These are phyloP conservation scores for Harpalus rubripes DNA, from an alignment of 2,888 invertebrate species.

Conservation along the genomic window DNA sequence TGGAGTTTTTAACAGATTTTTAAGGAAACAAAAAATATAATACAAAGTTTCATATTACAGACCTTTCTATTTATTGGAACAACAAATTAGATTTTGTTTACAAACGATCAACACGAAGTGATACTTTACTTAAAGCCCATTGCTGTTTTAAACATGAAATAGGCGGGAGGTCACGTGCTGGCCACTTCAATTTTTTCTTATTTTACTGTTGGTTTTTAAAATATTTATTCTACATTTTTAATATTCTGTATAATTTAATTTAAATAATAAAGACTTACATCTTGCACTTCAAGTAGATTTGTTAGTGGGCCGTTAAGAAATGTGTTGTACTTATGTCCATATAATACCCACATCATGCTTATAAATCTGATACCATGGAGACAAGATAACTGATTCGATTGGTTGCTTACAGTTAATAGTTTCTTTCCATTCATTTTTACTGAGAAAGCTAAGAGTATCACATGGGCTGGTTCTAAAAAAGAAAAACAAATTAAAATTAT, in stretches of 20 bases:
- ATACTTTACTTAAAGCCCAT: too few species aligned
- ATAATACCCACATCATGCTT: conserved; percentile 79
- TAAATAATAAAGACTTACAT: conserved; percentile 1
- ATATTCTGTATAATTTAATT: not conserved
- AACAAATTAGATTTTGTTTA: too few species aligned
- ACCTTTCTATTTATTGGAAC: too few species aligned
- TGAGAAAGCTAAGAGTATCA: conserved; percentile 74
- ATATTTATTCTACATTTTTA: too few species aligned
- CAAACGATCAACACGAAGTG: too few species aligned
- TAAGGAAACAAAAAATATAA: too few species aligned
- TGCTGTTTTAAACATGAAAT: too few species aligned
- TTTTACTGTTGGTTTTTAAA: too few species aligned
- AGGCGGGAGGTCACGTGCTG: too few species aligned
- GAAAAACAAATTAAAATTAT: not conserved
- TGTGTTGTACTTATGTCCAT: conserved; percentile 74
- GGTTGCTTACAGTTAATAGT: conserved; percentile 74
- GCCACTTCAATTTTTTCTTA: too few species aligned
- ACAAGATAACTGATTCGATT: conserved; percentile 76
- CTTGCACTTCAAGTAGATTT: conserved; percentile 13
- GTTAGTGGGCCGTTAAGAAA: conserved; percentile 37
- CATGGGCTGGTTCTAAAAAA: conserved; percentile 68
- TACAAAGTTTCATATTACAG: too few species aligned
- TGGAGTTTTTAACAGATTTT: too few species aligned
- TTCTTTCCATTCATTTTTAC: conserved; percentile 76
- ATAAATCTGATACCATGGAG: conserved; percentile 77